Conservation (phyloP, 2,888 invertebrate genomes). For the Ennomos erosarius region DNA sequence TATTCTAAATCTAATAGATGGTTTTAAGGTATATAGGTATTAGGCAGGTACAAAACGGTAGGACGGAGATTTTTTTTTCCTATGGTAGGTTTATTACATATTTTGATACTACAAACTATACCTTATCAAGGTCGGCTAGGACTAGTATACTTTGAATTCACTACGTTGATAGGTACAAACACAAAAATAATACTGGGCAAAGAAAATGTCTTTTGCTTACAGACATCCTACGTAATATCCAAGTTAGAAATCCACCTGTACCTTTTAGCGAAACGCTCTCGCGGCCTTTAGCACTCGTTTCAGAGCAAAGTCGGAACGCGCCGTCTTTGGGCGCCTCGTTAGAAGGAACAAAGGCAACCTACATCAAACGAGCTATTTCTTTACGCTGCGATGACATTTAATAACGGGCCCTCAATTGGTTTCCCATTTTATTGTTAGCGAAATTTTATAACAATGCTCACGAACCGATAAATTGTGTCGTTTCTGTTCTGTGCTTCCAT, state of each 20-base stretch:
- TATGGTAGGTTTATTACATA: no score
- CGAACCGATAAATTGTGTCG: slow-evolving; percentile 48
- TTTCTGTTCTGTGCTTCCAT: slow-evolving; percentile 27
- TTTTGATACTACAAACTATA: no score
- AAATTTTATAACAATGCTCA: slow-evolving; percentile 53
- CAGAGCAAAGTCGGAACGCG: slow-evolving; percentile 47
- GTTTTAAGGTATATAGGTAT: no score
- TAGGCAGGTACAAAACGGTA: no score
- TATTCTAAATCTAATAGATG: no score
- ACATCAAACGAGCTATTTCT: slow-evolving; percentile 72
- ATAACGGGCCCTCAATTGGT: slow-evolving; percentile 62
- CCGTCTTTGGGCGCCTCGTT: slow-evolving; percentile 67
- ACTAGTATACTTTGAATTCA: no score
- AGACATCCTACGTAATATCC: slow-evolving; percentile 22
- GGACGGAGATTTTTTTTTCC: no score
- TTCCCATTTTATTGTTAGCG: slow-evolving; percentile 60
- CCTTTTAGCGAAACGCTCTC: slow-evolving; percentile 55
- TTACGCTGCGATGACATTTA: slow-evolving; percentile 66
- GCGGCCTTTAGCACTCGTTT: slow-evolving; percentile 62
- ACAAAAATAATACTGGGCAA: slow-evolving; percentile 10
- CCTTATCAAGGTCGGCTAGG: no score
- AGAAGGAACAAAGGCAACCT: slow-evolving; percentile 68
- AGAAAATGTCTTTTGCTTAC: slow-evolving; percentile 10
- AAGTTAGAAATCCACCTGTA: slow-evolving; percentile 46
- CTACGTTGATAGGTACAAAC: neutral